A percentile compares a stretch with the other conserved stretches of the same genome.
Evolutionary conservation across 1,140 invertebrate genomes (phyloP).

Genomic region (Scaptodrosophila lebanonensis): DNA sequence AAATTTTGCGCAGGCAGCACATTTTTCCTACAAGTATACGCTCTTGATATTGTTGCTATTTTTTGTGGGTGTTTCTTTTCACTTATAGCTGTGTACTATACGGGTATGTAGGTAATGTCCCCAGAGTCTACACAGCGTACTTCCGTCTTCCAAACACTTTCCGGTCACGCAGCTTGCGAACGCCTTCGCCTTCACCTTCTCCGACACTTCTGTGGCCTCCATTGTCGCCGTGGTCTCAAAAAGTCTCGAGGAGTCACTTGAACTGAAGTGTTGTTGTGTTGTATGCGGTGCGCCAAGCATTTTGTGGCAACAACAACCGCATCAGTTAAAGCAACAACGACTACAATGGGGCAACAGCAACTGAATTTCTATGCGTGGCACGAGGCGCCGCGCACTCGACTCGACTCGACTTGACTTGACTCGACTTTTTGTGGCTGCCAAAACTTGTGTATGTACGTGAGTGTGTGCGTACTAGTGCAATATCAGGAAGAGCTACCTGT

Average conservation of each 20-base stretch:
- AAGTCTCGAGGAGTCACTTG: slow-evolving; percentile 70
- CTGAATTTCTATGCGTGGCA: slow-evolving; percentile 64
- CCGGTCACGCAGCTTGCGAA: slow-evolving; percentile 66
- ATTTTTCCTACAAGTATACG: no score
- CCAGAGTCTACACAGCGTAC: slow-evolving; percentile 53
- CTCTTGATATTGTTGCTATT: slow-evolving; percentile 11
- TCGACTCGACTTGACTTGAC: no score
- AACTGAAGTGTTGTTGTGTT: slow-evolving; percentile 62
- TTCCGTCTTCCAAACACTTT: slow-evolving; percentile 64
- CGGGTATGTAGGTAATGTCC: no score
- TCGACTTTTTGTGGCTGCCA: slow-evolving; percentile 32
- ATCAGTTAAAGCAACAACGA: slow-evolving; percentile 39
- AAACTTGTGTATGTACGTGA: background rate
- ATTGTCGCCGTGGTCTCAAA: slow-evolving; percentile 11
- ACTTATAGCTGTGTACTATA: no score
- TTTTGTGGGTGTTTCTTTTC: slow-evolving; percentile 34
- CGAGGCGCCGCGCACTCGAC: background rate
- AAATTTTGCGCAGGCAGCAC: no score
- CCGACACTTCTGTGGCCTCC: background rate
- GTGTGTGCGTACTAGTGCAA: slow-evolving; percentile 6
- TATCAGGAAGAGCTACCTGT: slow-evolving; percentile 17
- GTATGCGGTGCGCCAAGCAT: slow-evolving; percentile 42
- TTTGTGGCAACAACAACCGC: slow-evolving; percentile 58
- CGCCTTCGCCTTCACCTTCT: slow-evolving; percentile 10
- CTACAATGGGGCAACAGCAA: slow-evolving; percentile 40